Conservation (phyloP, 2,888 invertebrate genomes). For the Zygaena filipendulae region DNA sequence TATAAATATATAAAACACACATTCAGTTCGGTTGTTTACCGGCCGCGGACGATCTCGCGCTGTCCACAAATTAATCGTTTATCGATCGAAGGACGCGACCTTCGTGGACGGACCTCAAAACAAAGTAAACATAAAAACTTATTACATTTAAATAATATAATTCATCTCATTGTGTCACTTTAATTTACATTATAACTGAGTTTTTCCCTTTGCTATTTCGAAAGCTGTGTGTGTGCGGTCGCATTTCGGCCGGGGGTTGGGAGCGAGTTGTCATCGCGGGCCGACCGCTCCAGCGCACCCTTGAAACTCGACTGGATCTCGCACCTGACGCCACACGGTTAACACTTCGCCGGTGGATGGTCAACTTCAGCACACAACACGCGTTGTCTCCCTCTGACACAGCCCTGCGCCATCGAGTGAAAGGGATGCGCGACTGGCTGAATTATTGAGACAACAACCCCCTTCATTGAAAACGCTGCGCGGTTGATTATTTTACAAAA, state of each 20-base stretch:
- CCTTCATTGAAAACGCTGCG: slow-evolving; percentile 41
- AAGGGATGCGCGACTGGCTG: slow-evolving; percentile 31
- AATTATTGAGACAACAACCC: slow-evolving; percentile 47
- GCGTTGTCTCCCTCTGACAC: slow-evolving; percentile 23
- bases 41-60: slow-evolving; percentile 51
- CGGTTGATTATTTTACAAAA: too few species aligned
- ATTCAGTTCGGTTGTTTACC: slow-evolving; percentile 42
- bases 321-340: slow-evolving; percentile 7
- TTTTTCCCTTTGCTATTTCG: slow-evolving; percentile 38
- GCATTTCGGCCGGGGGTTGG: slow-evolving; percentile 57
- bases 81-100: slow-evolving; percentile 66
- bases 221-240: slow-evolving; percentile 59
- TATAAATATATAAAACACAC: slow-evolving; percentile 49
- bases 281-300: slow-evolving; percentile 37
- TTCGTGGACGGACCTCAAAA: slow-evolving; percentile 46
- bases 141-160: slow-evolving; percentile 32
- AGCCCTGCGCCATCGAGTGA: too few species aligned
- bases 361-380: too few species aligned
- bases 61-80: slow-evolving; percentile 57
- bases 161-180: too few species aligned
- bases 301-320: slow-evolving; percentile 43
- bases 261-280: slow-evolving; percentile 52
- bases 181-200: slow-evolving; percentile 33
- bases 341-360: too few species aligned
- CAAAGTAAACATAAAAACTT: slow-evolving; percentile 50